phyloP scores from a whole-genome alignment of 2,797 vertebrate species.

The Schizothorax lantsangensis region DNA sequence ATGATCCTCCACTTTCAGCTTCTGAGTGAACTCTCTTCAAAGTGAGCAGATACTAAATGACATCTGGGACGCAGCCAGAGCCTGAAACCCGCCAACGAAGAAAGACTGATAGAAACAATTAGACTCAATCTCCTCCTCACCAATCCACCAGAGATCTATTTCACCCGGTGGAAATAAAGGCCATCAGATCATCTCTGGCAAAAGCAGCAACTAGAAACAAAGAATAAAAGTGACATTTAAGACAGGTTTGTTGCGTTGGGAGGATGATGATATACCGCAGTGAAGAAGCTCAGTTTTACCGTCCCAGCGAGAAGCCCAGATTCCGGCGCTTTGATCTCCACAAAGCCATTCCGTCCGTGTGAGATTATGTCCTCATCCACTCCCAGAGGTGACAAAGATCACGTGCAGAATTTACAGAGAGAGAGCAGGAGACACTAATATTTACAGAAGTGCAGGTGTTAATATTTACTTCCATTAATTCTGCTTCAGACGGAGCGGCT shows the following conservation, averaged over 20 bases:
- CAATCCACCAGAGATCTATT: constrained; percentile 43
- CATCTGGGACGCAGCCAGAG: constrained; percentile 27
- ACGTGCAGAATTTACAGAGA: constrained; percentile 41
- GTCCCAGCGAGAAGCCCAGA: neutral
- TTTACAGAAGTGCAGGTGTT: constrained; percentile 66
- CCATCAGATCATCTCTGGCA: constrained; percentile 39
- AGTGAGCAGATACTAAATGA: constrained; percentile 35
- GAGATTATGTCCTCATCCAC: constrained; percentile 55
- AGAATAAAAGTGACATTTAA: constrained; percentile 51
- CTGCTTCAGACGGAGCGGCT: constrained; percentile 46
- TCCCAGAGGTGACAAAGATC: constrained; percentile 45
- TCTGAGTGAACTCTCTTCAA: constrained; percentile 17
- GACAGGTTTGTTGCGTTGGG: constrained; percentile 46
- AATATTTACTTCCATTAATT: constrained; percentile 59
- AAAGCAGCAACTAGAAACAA: constrained; percentile 46
- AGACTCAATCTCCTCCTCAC: constrained; percentile 30
- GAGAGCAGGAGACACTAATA: constrained; percentile 56
- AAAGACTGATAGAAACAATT: constrained; percentile 45
- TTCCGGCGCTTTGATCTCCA: constrained; percentile 29
- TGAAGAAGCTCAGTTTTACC: neutral
- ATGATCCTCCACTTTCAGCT: neutral
- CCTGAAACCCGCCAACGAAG: constrained; percentile 24
- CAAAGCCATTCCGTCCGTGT: constrained; percentile 3
- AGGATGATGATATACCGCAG: constrained; percentile 13
- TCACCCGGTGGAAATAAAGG: constrained; percentile 42